These are phyloP conservation scores for Tauraco hartlaubi DNA, from an alignment of 2,797 vertebrate species.

Conservation along the genomic window DNA sequence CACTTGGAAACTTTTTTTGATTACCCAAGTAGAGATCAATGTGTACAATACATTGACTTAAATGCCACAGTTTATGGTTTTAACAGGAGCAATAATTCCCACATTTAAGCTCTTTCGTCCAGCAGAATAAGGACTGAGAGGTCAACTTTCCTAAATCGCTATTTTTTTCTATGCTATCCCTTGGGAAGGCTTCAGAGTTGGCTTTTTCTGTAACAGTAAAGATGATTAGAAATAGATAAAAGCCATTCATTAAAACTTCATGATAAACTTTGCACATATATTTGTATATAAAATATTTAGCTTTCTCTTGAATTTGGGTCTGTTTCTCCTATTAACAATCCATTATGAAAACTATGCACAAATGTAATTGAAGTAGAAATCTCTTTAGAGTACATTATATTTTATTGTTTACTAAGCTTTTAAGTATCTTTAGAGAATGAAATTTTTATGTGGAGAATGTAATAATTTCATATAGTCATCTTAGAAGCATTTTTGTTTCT, in stretches of 20 bases:
- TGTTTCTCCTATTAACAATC: background rate
- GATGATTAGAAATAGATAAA: background rate
- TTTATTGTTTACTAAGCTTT: background rate
- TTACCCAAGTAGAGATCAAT: constrained; percentile 11
- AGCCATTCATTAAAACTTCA: background rate
- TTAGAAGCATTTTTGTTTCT: background rate
- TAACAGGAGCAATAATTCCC: background rate
- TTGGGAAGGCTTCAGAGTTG: background rate
- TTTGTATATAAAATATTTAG: background rate
- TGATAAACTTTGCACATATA: background rate
- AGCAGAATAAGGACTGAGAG: background rate
- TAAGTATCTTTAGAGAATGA: background rate
- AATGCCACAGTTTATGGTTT: background rate
- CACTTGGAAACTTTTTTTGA: constrained; percentile 53
- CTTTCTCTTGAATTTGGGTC: background rate
- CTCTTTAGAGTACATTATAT: background rate
- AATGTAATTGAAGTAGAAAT: background rate
- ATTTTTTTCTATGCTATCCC: background rate
- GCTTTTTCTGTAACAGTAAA: background rate
- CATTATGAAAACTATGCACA: background rate
- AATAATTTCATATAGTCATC: background rate
- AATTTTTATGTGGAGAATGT: background rate
- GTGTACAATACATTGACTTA: background rate
- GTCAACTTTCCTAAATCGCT: background rate
- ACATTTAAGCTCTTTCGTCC: background rate